Evolutionary conservation across 2,888 invertebrate genomes (phyloP).

Genomic region (Globia sparganii): DNA sequence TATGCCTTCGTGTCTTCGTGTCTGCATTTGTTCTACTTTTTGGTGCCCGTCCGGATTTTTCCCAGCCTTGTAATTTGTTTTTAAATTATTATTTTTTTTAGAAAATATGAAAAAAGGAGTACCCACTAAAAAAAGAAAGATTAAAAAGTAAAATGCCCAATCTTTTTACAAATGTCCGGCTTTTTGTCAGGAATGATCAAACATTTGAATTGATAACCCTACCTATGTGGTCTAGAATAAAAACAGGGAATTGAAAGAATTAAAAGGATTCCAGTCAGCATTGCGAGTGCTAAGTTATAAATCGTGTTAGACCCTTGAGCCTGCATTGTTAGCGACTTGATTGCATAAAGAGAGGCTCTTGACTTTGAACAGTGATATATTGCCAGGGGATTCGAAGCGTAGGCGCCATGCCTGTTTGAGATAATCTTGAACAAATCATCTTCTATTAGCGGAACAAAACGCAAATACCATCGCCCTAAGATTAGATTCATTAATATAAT

Average conservation of each 20-base stretch:
- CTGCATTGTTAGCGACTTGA: slow-evolving; percentile 42
- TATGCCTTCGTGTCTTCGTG: neutral
- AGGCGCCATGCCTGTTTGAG: slow-evolving; percentile 30
- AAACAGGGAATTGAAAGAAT: slow-evolving; percentile 11
- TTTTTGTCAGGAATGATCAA: neutral
- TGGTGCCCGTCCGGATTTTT: neutral
- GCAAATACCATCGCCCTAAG: slow-evolving; percentile 6
- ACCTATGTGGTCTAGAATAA: slow-evolving; percentile 3
- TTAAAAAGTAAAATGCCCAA: neutral
- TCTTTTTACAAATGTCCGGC: neutral
- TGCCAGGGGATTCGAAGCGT: slow-evolving; percentile 25
- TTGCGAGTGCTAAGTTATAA: slow-evolving; percentile 50
- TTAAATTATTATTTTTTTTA: neutral
- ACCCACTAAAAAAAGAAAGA: neutral
- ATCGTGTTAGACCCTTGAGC: slow-evolving; percentile 36
- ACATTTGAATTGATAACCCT: neutral
- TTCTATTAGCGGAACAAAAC: slow-evolving; percentile 17
- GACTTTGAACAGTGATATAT: slow-evolving; percentile 46
- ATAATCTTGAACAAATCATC: slow-evolving; percentile 32
- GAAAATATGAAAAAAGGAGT: neutral
- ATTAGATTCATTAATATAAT: slow-evolving; percentile 32
- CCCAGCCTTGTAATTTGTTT: neutral
- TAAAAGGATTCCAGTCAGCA: slow-evolving; percentile 35
- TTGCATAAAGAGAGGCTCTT: slow-evolving; percentile 41
- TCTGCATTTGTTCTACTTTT: neutral